Base-by-base conservation (phyloP, 2,113 vertebrate genomes). In the Labeo rohita region DNA sequence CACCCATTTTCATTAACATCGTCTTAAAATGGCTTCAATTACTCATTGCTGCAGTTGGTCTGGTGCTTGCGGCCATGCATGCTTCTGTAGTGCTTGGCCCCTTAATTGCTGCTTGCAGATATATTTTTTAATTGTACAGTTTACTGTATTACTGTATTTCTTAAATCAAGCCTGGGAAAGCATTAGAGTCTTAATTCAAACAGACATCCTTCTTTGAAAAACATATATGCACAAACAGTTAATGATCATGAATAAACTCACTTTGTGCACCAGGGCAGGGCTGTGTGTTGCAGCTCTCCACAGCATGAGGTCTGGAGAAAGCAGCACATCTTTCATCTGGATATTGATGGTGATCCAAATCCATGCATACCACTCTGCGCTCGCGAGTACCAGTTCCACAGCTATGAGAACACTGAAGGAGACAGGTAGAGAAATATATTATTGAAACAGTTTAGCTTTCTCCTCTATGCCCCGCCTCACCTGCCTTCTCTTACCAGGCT, bases 231-330 rank as follows among this genome's bases (percentile, higher is more conserved):
- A 65, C 39, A 72, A 2, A 10, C 16, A 21, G 8, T 72, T 28
- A 36, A 8, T 36, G 28, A 36, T 3, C 23, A 4, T 28, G 63
- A 7, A 79, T 9, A 21, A 18, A 85, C 96, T 96, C 89, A 99
- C 97, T 91, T 74, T 97, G 97, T 15, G 92, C 91, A 68, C 93
- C 90, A 5, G 93, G 91, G 87, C 97, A 98, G 70, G 95, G 90
- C 91, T 98, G 97, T 0, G 70, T 86, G 93, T 97, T 98, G 90
- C 97, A 98, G 87, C 89, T 89, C 36, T 97, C 97, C 63, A 93
- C 84, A 3, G 92, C 92, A 8, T 65, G 39, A 0, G 98, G 98
- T 90, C 91, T 96, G 73, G 91, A 83, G 0, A 75, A 90, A 83
- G 87, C 76, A 87, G 92, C 89, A 50, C 97, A 99, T 0, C 8